phyloP scores from a whole-genome alignment of 2,888 invertebrate species.

The Acleris emargana region DNA sequence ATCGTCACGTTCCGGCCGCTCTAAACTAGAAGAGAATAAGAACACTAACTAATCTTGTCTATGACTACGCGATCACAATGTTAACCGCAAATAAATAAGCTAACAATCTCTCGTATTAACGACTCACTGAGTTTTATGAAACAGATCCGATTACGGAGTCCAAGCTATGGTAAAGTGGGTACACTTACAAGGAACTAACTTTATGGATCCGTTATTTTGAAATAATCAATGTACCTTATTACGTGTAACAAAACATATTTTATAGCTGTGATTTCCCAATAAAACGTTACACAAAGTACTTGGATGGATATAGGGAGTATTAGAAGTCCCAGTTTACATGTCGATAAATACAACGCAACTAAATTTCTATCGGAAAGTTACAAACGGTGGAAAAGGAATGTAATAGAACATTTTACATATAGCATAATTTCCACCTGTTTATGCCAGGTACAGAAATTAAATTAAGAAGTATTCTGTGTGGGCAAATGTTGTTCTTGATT shows the following conservation, averaged over 20 bases:
- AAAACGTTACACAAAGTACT: background rate
- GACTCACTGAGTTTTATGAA: slow-evolving; percentile 40
- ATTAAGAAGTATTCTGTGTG: too few relatives aligned
- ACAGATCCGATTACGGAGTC: slow-evolving; percentile 36
- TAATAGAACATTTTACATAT: too few relatives aligned
- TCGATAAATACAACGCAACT: too few relatives aligned
- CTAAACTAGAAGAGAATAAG: slow-evolving; percentile 62
- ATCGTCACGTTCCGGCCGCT: slow-evolving; percentile 57
- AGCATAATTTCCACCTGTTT: too few relatives aligned
- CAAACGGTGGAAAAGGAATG: too few relatives aligned
- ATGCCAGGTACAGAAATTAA: too few relatives aligned
- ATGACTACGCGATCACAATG: slow-evolving; percentile 29
- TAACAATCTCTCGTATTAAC: slow-evolving; percentile 27
- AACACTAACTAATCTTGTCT: slow-evolving; percentile 43
- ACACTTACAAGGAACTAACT: slow-evolving; percentile 18
- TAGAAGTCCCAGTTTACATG: too few relatives aligned
- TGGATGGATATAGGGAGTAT: too few relatives aligned
- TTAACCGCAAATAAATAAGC: slow-evolving; percentile 35
- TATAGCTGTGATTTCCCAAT: background rate
- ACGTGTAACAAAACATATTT: background rate
- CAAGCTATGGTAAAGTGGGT: slow-evolving; percentile 20
- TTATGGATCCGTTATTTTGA: slow-evolving; percentile 16
- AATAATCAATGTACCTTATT: background rate
- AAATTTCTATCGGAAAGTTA: too few relatives aligned
- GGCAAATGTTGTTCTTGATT: too few relatives aligned